Evolutionary conservation across 2,888 invertebrate species (phyloP).

Genomic region (Leucozona laternaria): DNA sequence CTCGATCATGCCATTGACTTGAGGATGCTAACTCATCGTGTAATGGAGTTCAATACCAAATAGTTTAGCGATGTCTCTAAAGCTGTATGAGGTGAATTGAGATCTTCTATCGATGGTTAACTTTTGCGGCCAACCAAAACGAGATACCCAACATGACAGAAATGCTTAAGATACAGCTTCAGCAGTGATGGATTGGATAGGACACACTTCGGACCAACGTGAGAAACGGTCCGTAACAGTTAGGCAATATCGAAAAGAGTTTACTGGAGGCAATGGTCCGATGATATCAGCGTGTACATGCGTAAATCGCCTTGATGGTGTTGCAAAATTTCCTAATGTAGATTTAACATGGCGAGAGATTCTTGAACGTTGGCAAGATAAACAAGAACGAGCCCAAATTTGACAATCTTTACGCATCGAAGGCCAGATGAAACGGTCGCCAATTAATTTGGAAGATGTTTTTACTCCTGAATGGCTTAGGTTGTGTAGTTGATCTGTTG

Average conservation of each 20-base stretch:
- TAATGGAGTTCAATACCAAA: constrained; percentile 2
- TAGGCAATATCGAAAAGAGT: constrained; percentile 1
- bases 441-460: background rate
- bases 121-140: constrained; percentile 4
- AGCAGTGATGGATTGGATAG: background rate
- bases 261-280: background rate
- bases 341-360: constrained; percentile 11
- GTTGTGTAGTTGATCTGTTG: no score
- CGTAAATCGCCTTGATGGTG: no score
- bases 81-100: background rate
- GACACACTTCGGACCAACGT: constrained; percentile 3
- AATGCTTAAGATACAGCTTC: background rate
- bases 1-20: constrained; percentile 1
- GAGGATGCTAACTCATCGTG: background rate
- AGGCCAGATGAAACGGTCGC: constrained; percentile 1
- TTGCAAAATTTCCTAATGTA: background rate
- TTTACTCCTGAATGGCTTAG: constrained; percentile 1
- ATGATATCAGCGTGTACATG: no score
- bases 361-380: background rate
- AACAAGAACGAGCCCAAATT: background rate
- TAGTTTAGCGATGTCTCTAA: background rate
- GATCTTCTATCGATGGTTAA: constrained; percentile 8
- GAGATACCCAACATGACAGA: background rate
- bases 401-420: constrained; percentile 6
- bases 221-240: background rate